Conservation (phyloP, 1,140 invertebrate genomes). For the Ceratitis capitata region DNA sequence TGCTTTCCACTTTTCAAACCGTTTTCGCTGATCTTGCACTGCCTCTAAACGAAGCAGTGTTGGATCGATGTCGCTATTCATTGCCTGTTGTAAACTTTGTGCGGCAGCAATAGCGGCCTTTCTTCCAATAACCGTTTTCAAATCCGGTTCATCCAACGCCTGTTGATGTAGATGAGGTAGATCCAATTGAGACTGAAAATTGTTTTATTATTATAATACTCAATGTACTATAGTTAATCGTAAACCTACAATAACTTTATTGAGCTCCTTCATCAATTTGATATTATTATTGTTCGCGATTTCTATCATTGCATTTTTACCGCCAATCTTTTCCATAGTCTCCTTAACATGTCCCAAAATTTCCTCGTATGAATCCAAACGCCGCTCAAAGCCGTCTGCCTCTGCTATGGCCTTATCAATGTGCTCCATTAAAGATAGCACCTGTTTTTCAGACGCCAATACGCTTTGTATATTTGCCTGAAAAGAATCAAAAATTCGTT, state of each 20-base stretch:
- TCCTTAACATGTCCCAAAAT: slow-evolving; percentile 83
- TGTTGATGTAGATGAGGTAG: slow-evolving; percentile 76
- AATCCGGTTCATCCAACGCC: slow-evolving; percentile 79
- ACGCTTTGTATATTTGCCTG: slow-evolving; percentile 86
- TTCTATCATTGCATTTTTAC: slow-evolving; percentile 90
- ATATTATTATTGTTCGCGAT: slow-evolving; percentile 87
- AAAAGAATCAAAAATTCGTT: neutral
- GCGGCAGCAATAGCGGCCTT: slow-evolving; percentile 82
- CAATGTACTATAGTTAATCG: slow-evolving; percentile 13
- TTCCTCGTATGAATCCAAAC: slow-evolving; percentile 81
- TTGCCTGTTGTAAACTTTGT: slow-evolving; percentile 79
- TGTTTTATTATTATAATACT: slow-evolving; percentile 9
- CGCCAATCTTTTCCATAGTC: slow-evolving; percentile 89
- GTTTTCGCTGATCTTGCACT: slow-evolving; percentile 88
- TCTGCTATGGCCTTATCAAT: slow-evolving; percentile 83
- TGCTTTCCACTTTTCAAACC: slow-evolving; percentile 84
- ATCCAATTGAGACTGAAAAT: slow-evolving; percentile 75
- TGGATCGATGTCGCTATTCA: slow-evolving; percentile 76
- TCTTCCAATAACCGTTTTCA: slow-evolving; percentile 78
- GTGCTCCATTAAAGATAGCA: slow-evolving; percentile 85
- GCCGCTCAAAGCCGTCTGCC: slow-evolving; percentile 78
- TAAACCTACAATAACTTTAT: slow-evolving; percentile 80
- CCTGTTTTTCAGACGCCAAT: slow-evolving; percentile 78
- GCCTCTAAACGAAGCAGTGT: slow-evolving; percentile 77
- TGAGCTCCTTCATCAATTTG: slow-evolving; percentile 80